Conservation (phyloP, 2,888 invertebrate genomes). For the Thymelicus acteon region DNA sequence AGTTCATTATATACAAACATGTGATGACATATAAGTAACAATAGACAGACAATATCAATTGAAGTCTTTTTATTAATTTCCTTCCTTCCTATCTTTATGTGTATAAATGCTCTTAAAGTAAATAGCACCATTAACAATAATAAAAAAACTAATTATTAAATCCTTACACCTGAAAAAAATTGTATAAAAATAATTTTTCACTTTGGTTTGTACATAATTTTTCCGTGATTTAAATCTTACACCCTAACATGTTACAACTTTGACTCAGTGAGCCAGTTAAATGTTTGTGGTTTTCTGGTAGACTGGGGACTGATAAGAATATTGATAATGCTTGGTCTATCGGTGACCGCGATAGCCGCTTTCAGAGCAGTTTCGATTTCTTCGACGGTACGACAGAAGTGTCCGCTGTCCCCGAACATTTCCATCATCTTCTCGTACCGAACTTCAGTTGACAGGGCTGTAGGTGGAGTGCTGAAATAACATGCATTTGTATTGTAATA, state of each 20-base stretch:
- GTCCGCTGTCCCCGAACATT: slow-evolving; percentile 93
- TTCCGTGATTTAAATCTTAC: background rate
- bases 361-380: slow-evolving; percentile 90
- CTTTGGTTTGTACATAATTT: slow-evolving; percentile 30
- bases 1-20: slow-evolving; percentile 77
- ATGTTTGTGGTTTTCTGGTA: slow-evolving; percentile 95
- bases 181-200: slow-evolving; percentile 33
- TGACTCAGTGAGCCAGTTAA: slow-evolving; percentile 96
- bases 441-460: slow-evolving; percentile 90
- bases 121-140: slow-evolving; percentile 25
- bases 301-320: slow-evolving; percentile 95
- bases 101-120: slow-evolving; percentile 1
- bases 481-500: background rate
- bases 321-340: slow-evolving; percentile 95
- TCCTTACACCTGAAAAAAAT: slow-evolving; percentile 29
- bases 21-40: slow-evolving; percentile 66
- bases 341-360: slow-evolving; percentile 87
- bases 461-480: slow-evolving; percentile 91
- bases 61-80: slow-evolving; percentile 15
- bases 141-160: slow-evolving; percentile 29
- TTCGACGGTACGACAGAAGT: slow-evolving; percentile 90
- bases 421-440: slow-evolving; percentile 96
- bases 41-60: slow-evolving; percentile 76
- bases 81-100: background rate
- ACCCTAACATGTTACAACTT: slow-evolving; percentile 86